Evolutionary conservation across 2,888 invertebrate genomes (phyloP).

Genomic region (Oegoconia quadripuncta): DNA sequence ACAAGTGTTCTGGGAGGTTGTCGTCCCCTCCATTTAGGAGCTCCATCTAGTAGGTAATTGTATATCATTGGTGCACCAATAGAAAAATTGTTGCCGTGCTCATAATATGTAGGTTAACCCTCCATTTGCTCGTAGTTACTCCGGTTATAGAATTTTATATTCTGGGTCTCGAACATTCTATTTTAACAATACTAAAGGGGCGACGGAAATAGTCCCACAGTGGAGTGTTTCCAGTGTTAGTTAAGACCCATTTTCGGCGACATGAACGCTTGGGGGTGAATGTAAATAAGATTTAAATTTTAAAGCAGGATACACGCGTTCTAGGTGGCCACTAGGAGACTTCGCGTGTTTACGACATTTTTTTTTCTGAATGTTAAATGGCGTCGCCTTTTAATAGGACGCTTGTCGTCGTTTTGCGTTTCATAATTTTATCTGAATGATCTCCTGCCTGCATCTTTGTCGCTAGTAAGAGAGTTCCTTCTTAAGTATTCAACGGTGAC

Average conservation of each 20-base stretch:
- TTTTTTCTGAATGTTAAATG: conserved; percentile 20
- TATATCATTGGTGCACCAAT: too few species aligned
- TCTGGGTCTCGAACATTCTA: conserved; percentile 54
- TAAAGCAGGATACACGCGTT: conserved; percentile 43
- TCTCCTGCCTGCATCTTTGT: too few species aligned
- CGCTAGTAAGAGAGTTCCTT: too few species aligned
- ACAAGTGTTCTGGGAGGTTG: too few species aligned
- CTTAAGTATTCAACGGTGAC: too few species aligned
- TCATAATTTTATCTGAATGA: conserved; percentile 7
- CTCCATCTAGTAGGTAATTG: too few species aligned
- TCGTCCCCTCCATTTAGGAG: too few species aligned
- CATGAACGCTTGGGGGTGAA: conserved; percentile 52
- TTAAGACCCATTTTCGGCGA: conserved; percentile 54
- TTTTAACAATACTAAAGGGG: conserved; percentile 62
- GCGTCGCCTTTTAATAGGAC: conserved; percentile 10
- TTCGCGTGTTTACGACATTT: conserved; percentile 17
- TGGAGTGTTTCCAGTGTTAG: conserved; percentile 40
- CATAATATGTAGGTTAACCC: conserved; percentile 27
- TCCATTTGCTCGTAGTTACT: conserved; percentile 28
- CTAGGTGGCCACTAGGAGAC: conserved; percentile 29
- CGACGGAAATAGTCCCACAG: conserved; percentile 60
- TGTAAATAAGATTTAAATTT: conserved; percentile 73
- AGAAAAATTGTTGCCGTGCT: too few species aligned
- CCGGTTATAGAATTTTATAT: conserved; percentile 63
- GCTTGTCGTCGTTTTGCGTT: conserved; percentile 7